These are phyloP conservation scores for Ptilodon capucinus DNA, from an alignment of 2,888 invertebrate species.

Conservation along the genomic window DNA sequence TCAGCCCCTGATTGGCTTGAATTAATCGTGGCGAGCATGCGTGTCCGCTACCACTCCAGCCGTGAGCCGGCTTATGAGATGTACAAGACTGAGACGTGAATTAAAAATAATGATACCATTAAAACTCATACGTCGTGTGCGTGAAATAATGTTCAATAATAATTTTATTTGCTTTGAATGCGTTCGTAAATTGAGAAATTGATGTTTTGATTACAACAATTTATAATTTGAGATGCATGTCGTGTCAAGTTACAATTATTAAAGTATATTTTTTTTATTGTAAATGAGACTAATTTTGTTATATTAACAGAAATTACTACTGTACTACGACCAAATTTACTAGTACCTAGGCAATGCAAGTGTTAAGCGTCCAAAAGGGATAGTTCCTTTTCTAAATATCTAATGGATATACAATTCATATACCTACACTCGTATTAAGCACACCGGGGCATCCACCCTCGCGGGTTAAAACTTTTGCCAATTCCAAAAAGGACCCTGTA, in stretches of 20 bases:
- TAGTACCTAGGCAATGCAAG: too few relatives aligned
- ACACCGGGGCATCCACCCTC: too few relatives aligned
- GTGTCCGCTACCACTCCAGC: slow-evolving; percentile 75
- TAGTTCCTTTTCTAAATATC: too few relatives aligned
- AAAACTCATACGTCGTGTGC: slow-evolving; percentile 65
- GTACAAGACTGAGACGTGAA: slow-evolving; percentile 60
- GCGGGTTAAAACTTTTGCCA: too few relatives aligned
- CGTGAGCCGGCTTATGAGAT: slow-evolving; percentile 62
- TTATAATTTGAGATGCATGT: not conserved
- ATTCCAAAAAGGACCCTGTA: too few relatives aligned
- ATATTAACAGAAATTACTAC: too few relatives aligned
- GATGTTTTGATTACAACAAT: slow-evolving; percentile 5
- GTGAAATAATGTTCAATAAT: slow-evolving; percentile 48
- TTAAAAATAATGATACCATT: slow-evolving; percentile 79
- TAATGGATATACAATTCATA: too few relatives aligned
- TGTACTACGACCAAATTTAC: too few relatives aligned
- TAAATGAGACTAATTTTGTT: too few relatives aligned
- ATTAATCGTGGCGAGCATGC: slow-evolving; percentile 78
- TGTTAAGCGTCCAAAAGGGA: too few relatives aligned
- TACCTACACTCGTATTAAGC: too few relatives aligned
- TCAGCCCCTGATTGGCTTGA: slow-evolving; percentile 80
- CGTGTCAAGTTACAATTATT: not conserved
- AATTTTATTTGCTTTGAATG: slow-evolving; percentile 44
- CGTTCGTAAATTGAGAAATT: slow-evolving; percentile 34
- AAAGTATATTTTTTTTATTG: too few relatives aligned